Base-by-base conservation (phyloP, 2,797 vertebrate species). In the Bradypodion pumilum region DNA sequence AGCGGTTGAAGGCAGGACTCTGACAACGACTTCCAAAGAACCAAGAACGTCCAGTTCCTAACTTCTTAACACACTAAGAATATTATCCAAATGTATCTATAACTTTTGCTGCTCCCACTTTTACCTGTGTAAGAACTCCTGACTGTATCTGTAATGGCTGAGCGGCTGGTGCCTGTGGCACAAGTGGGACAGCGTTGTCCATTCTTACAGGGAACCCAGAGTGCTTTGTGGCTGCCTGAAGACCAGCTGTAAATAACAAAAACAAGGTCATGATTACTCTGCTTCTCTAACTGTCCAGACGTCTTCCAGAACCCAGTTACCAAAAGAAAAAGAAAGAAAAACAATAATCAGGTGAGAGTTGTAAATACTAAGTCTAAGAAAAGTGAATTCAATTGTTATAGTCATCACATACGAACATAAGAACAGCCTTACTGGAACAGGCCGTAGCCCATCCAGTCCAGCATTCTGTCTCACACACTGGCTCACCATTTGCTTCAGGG, bases 111-210 rank as follows among this genome's bases (percentile, higher is more conserved):
- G 44, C 10, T 9, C 15, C 29, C 0, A 49, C 63, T 88, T 94
- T 93, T 97, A 99, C 98, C 98, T 99, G 98, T 8, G 98, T 96
- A 85, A 99, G 96, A 92, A 99, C 97, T 92, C 98, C 95, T 2
- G 98, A 98, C 93, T 99, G 98, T 91, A 99, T 97, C 95, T 99
- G 98, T 2, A 99, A 96, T 6, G 98, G 96, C 92, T 98, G 98
- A 12, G 97, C 96, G 49, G 98, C 97, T 68, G 98, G 98, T 82
- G 97, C 98, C 92, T 98, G 98, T 75, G 98, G 96, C 15, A 98
- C 97, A 85, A 99, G 95, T 0, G 98, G 98, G 29, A 99, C 97
- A 0, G 97, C 96, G 89, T 97, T 99, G 90, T 99, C 98, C 98
- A 99, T 98, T 93, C 98, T 97, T 86, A 99, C 97, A 29, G 98